Conservation (phyloP, 2,888 invertebrate genomes). For the Spisula solida region DNA sequence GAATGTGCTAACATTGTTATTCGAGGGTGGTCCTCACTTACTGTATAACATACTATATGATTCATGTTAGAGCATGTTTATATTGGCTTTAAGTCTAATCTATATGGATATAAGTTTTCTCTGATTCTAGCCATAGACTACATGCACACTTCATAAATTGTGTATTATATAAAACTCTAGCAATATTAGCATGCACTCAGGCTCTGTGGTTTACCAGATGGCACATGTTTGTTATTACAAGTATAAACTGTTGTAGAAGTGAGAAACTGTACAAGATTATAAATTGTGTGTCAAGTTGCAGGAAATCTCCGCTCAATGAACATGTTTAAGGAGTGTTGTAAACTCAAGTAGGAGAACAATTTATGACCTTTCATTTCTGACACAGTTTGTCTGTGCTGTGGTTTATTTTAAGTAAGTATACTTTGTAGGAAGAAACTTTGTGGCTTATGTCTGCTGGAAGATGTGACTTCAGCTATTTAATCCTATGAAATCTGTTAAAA, state of each 20-base stretch:
- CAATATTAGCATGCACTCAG: neutral
- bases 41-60: too few relatives aligned
- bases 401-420: neutral
- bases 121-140: too few relatives aligned
- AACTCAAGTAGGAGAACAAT: conserved; percentile 16
- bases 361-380: neutral
- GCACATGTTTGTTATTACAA: conserved; percentile 18
- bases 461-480: too few relatives aligned
- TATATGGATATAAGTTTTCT: too few relatives aligned
- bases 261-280: neutral
- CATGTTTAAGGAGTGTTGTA: conserved; percentile 13
- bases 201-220: neutral
- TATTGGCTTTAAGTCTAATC: too few relatives aligned
- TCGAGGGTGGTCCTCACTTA: too few relatives aligned
- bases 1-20: too few relatives aligned
- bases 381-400: conserved; percentile 9
- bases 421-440: too few relatives aligned
- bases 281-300: conserved; percentile 25
- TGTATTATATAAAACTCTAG: too few relatives aligned
- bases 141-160: too few relatives aligned
- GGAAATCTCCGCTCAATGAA: conserved; percentile 21
- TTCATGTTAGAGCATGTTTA: too few relatives aligned
- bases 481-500: neutral
- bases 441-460: too few relatives aligned
- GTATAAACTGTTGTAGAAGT: neutral